phyloP scores from a whole-genome alignment of 2,113 vertebrate species.

The Sakesphorus luctuosus region DNA sequence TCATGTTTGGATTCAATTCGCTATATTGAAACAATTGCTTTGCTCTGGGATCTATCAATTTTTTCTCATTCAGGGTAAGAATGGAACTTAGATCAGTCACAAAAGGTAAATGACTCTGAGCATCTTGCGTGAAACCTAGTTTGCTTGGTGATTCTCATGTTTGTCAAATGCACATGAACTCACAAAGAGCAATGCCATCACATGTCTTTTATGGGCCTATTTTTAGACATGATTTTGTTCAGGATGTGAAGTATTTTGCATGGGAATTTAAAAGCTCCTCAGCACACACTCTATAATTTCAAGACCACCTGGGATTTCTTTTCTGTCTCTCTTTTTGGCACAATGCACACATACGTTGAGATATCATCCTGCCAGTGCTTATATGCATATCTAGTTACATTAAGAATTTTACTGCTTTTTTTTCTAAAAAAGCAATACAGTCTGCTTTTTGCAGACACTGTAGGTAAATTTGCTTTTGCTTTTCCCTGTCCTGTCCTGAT shows the following conservation, averaged over 20 bases:
- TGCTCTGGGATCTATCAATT: neutral
- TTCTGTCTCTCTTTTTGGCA: neutral
- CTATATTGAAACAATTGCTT: constrained; percentile 13
- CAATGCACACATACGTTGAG: neutral
- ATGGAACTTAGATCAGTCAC: neutral
- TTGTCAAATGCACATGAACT: neutral
- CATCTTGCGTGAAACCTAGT: neutral
- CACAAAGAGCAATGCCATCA: neutral
- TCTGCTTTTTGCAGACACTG: neutral
- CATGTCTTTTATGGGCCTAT: neutral
- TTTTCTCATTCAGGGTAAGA: constrained; percentile 16
- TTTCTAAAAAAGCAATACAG: neutral
- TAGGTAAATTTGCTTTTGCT: neutral
- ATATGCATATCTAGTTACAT: neutral
- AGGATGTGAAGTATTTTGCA: neutral
- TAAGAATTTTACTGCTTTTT: neutral
- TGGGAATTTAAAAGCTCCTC: constrained; percentile 30
- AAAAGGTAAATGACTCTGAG: neutral
- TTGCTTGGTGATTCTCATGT: neutral
- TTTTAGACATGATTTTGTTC: neutral
- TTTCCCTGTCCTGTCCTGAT: neutral
- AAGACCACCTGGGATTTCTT: neutral
- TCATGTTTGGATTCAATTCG: constrained; percentile 40
- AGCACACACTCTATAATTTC: constrained; percentile 1
- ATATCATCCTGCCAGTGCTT: neutral